phyloP scores from a whole-genome alignment of 2,888 invertebrate genomes.

The Lissonota sp. region DNA sequence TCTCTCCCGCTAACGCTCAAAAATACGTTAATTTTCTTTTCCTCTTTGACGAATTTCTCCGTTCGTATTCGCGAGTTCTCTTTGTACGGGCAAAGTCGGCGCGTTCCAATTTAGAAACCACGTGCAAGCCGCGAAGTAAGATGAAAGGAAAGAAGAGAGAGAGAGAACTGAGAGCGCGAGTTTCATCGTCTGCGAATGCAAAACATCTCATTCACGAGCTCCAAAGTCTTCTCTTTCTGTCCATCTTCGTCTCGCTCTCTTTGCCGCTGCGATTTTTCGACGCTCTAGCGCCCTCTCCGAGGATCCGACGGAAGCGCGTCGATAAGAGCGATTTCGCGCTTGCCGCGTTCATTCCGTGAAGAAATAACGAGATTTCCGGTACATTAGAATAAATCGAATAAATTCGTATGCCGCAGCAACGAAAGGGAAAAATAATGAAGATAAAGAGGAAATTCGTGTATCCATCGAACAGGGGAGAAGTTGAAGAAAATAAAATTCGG shows the following conservation, averaged over 20 bases:
- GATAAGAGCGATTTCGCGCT: constrained; percentile 10
- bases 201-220: constrained; percentile 83
- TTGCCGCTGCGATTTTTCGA: constrained; percentile 25
- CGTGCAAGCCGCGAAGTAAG: constrained; percentile 45
- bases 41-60: no score
- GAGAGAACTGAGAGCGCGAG: constrained; percentile 69
- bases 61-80: constrained; percentile 19
- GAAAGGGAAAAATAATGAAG: no score
- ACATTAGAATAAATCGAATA: no score
- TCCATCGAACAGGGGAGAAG: no score
- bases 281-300: constrained; percentile 54
- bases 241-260: constrained; percentile 1
- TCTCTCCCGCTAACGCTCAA: neutral
- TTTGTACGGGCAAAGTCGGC: constrained; percentile 5
- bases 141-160: constrained; percentile 4
- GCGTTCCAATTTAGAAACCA: constrained; percentile 36
- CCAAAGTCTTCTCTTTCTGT: constrained; percentile 68
- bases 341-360: neutral
- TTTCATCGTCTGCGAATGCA: constrained; percentile 83
- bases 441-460: no score
- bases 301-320: constrained; percentile 10
- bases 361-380: no score
- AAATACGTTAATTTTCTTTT: neutral
- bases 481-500: no score
- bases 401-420: no score